Base-by-base conservation (phyloP, 2,113 vertebrate genomes). In the Dermatemys mawii region DNA sequence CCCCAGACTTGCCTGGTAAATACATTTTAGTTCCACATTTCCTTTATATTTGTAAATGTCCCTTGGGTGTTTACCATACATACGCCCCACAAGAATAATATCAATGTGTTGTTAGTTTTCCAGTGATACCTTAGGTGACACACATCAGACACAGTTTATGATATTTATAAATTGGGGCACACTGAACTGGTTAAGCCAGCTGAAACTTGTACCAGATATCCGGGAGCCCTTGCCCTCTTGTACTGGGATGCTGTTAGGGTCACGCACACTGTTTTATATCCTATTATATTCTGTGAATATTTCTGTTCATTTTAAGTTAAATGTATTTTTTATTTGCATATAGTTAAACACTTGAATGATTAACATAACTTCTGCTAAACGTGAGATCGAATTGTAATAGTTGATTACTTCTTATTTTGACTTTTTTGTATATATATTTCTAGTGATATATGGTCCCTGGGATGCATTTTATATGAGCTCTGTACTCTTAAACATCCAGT, bases 381-480 rank as follows among this genome's bases (percentile, higher is more conserved):
- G 83, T 44, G 44, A 53, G 54, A 48, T 0, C 91, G 49, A 78
- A 84, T 51, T 48, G 24, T 46, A 35, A 48, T 46, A 44, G 1
- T 92, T 96, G 81, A 81, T 48, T 12, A 9, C 11, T 67, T 91
- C 60, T 93, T 7, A 17, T 60, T 22, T 92, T 88, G 44, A 82
- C 86, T 78, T 80, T 78, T 95, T 54, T 91, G 5, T 94, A 4
- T 88, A 29, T 93, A 1, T 96, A 85, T 87, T 97, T 98, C 17
- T 97, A 99, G 99, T 97, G 99, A 99, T 90, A 99, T 99, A 94
- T 99, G 99, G 99, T 99, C 99, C 94, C 98, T 99, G 87, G 99
- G 99, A 55, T 99, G 99, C 93, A 98, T 99, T 88, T 98, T 99
- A 0, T 99, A 99, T 89, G 99, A 99, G 96, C 98, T 99, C 49